Evolutionary conservation across 2,888 invertebrate genomes (phyloP).

Genomic region (Polymixis flavicincta): DNA sequence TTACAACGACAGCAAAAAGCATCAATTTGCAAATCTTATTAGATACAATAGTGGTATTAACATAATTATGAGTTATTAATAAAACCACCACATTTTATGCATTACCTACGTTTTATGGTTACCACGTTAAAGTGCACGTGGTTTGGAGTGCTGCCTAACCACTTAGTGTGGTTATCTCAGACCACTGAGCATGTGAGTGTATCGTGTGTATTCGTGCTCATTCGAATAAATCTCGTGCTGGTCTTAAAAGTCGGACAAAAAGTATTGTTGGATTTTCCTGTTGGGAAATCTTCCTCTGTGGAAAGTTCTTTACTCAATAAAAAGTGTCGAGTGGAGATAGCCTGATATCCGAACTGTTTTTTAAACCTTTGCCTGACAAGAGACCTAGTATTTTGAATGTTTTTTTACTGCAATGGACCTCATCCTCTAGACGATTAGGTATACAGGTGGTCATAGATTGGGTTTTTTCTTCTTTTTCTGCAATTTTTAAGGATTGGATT

Average conservation of each 20-base stretch:
- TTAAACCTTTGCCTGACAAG: not conserved
- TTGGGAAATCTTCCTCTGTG: not conserved
- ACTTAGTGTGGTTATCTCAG: constrained; percentile 21
- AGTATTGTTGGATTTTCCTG: not conserved
- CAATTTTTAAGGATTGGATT: not conserved
- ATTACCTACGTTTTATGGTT: not conserved
- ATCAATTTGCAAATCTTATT: not conserved
- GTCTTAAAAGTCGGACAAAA: constrained; percentile 2
- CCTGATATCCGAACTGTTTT: too few species aligned
- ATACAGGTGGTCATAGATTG: not conserved
- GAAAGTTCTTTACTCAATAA: not conserved
- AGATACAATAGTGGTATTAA: not conserved
- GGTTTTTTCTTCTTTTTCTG: not conserved
- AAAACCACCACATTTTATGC: constrained; percentile 6
- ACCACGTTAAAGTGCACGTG: constrained; percentile 38
- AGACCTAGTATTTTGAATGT: not conserved
- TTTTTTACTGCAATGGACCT: too few species aligned
- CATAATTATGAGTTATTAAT: constrained; percentile 12
- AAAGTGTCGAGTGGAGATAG: not conserved
- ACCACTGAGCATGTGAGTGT: constrained; percentile 17
- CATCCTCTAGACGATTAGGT: not conserved
- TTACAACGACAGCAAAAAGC: not conserved
- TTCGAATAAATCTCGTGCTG: constrained; percentile 13
- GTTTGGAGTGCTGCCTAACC: constrained; percentile 36
- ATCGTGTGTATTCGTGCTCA: constrained; percentile 3